Evolutionary conservation across 2,113 vertebrate species (phyloP).

Genomic region (Burhinus oedicnemus): DNA sequence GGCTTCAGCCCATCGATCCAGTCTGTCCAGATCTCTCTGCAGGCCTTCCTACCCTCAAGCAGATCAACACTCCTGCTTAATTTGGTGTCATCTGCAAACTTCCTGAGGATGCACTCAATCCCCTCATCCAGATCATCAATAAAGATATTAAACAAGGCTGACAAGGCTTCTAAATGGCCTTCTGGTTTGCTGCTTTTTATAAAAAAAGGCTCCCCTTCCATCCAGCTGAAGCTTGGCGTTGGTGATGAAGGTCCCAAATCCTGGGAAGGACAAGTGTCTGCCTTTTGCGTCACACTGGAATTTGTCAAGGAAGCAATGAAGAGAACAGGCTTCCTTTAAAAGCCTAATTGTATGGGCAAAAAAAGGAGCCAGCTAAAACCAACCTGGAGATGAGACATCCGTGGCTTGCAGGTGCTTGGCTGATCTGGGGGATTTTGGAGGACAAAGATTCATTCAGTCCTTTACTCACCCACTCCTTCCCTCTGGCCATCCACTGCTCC

Average conservation of each 20-base stretch:
- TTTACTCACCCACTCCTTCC: neutral
- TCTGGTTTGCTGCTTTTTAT: neutral
- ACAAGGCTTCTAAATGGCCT: neutral
- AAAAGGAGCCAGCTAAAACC: neutral
- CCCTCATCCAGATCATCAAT: too few relatives aligned
- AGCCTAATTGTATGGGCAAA: neutral
- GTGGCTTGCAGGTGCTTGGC: neutral
- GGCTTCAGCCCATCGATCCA: too few relatives aligned
- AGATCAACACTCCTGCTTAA: too few relatives aligned
- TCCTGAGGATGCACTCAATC: too few relatives aligned
- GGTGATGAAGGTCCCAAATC: neutral
- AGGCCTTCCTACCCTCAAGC: too few relatives aligned
- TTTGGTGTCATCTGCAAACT: too few relatives aligned
- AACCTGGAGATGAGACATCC: neutral
- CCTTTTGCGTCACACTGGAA: neutral
- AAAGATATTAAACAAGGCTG: too few relatives aligned
- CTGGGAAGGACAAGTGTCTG: neutral
- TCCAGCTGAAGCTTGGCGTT: neutral
- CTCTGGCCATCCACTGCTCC: neutral
- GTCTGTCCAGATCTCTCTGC: too few relatives aligned
- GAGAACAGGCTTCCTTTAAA: neutral
- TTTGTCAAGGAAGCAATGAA: neutral
- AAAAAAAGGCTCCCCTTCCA: fast-evolving
- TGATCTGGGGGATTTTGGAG: neutral
- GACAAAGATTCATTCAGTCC: neutral